These are phyloP conservation scores for Plagiodera versicolora DNA, from an alignment of 2,888 invertebrate genomes.

Conservation along the genomic window DNA sequence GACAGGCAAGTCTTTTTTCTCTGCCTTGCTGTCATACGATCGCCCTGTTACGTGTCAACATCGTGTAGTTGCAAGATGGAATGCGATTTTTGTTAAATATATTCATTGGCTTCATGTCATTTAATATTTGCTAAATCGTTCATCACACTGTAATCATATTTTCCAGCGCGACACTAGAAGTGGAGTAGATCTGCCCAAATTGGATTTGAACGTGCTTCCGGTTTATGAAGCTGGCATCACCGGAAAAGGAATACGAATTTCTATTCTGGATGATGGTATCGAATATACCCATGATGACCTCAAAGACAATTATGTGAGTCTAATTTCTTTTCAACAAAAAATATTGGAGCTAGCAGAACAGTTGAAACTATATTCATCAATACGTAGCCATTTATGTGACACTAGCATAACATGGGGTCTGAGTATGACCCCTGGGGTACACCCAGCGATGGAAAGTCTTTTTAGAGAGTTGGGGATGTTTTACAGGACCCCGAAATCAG, in stretches of 20 bases:
- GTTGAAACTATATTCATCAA: too few relatives aligned
- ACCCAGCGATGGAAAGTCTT: not conserved
- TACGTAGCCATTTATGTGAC: too few relatives aligned
- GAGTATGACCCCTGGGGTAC: not conserved
- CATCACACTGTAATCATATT: too few relatives aligned
- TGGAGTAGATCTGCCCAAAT: slow-evolving; percentile 61
- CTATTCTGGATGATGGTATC: slow-evolving; percentile 86
- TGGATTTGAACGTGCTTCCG: slow-evolving; percentile 84
- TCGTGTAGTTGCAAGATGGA: too few relatives aligned
- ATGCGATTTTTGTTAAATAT: too few relatives aligned
- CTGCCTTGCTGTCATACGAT: too few relatives aligned
- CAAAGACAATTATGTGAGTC: slow-evolving; percentile 73
- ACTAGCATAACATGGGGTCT: not conserved
- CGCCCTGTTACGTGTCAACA: too few relatives aligned
- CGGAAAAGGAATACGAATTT: slow-evolving; percentile 77
- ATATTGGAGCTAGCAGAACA: too few relatives aligned
- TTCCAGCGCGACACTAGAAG: slow-evolving; percentile 73
- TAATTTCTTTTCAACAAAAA: slow-evolving; percentile 1
- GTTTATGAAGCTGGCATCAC: slow-evolving; percentile 79
- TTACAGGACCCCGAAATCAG: slow-evolving; percentile 80
- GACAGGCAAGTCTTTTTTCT: too few relatives aligned
- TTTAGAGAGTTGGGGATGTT: not conserved
- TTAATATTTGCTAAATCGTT: too few relatives aligned
- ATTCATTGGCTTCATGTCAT: too few relatives aligned
- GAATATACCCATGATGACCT: slow-evolving; percentile 83